A percentile compares a stretch with the other conserved stretches of the same genome.
phyloP scores from a whole-genome alignment of 2,888 invertebrate species.

The Tineola bisselliella region DNA sequence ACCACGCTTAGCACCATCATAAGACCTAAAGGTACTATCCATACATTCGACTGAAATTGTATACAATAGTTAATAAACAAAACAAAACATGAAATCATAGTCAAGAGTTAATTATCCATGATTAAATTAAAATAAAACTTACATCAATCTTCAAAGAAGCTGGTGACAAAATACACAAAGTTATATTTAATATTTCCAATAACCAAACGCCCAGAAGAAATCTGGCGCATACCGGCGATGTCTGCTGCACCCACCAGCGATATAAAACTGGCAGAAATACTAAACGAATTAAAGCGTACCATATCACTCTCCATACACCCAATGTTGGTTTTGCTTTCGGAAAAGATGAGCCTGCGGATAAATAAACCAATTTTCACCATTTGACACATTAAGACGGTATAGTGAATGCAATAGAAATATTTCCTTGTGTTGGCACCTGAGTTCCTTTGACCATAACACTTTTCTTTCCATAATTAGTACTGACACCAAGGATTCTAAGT shows the following conservation, averaged over 20 bases:
- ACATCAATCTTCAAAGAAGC: constrained; percentile 60
- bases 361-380: no score
- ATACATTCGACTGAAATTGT: constrained; percentile 41
- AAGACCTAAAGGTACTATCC: constrained; percentile 52
- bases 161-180: constrained; percentile 60
- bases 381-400: not conserved
- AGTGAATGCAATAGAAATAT: no score
- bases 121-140: constrained; percentile 26
- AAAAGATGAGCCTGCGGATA: constrained; percentile 84
- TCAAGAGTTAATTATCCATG: no score
- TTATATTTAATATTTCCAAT: constrained; percentile 74
- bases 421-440: no score
- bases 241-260: constrained; percentile 93
- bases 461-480: no score
- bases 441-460: no score
- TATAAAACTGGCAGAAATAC: constrained; percentile 85
- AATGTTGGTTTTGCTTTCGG: constrained; percentile 96
- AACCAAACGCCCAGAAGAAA: constrained; percentile 82
- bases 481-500: no score
- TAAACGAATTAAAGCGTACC: constrained; percentile 83
- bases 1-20: constrained; percentile 58
- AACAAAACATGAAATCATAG: constrained; percentile 25
- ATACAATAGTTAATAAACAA: no score
- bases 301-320: constrained; percentile 85
- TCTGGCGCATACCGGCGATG: constrained; percentile 78